Percentiles rank a stretch among this genome's conserved stretches.
These are phyloP conservation scores for Marcusenius ussheri DNA, from an alignment of 2,113 vertebrate species.

Conservation along the genomic window DNA sequence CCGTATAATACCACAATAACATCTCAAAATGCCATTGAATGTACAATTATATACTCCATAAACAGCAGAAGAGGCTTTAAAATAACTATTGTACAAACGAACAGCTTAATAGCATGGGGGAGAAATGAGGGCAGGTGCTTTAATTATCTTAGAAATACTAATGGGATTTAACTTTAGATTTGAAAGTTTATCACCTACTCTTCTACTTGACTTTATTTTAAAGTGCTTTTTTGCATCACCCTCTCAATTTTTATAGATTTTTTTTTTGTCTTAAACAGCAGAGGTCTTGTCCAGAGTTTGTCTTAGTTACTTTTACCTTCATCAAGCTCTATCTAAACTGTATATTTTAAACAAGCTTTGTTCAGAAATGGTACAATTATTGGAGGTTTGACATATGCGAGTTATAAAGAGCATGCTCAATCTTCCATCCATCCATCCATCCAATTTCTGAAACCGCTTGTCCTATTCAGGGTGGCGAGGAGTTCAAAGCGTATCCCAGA, in stretches of 20 bases:
- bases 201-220: slow-evolving; percentile 6
- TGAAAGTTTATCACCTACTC: background rate
- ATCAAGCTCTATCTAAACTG: background rate
- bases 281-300: background rate
- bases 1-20: background rate
- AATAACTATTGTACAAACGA: background rate
- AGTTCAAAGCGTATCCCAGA: background rate
- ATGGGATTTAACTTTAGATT: background rate
- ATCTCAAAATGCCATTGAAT: background rate
- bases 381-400: background rate
- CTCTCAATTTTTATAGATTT: background rate
- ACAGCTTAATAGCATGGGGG: background rate
- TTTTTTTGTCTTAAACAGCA: background rate
- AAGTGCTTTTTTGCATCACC: background rate
- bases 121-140: background rate
- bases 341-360: background rate
- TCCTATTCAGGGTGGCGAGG: no score
- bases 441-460: no score
- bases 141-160: slow-evolving; percentile 1
- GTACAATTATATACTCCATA: background rate
- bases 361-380: background rate
- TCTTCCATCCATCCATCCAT: background rate
- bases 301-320: background rate
- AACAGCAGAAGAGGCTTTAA: background rate
- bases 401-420: background rate